Evolutionary conservation across 2,888 invertebrate species (phyloP).

Genomic region (Athripsodes cinereus): DNA sequence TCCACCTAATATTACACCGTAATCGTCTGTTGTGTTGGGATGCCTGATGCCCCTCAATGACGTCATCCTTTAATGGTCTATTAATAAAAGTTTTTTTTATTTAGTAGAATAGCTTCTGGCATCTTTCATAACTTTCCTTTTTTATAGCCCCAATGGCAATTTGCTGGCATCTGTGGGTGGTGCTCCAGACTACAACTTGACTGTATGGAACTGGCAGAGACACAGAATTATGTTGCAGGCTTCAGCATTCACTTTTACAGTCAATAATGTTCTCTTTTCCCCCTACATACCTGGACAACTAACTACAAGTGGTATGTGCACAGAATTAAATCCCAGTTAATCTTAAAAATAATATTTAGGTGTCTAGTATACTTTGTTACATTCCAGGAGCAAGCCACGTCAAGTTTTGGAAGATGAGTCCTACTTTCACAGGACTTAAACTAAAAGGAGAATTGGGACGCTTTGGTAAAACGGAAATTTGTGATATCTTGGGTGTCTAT

Average conservation of each 20-base stretch:
- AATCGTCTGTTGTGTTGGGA: no score
- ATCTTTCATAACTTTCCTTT: no score
- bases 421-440: slow-evolving; percentile 87
- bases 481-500: slow-evolving; percentile 77
- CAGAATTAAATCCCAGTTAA: no score
- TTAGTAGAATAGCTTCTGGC: no score
- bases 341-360: neutral
- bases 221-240: slow-evolving; percentile 70
- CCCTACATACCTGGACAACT: slow-evolving; percentile 72
- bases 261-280: slow-evolving; percentile 75
- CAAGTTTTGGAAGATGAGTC: slow-evolving; percentile 91
- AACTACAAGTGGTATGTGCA: slow-evolving; percentile 60
- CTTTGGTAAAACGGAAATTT: slow-evolving; percentile 89
- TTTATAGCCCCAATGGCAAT: slow-evolving; percentile 67
- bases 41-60: no score
- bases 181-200: slow-evolving; percentile 80
- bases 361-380: no score
- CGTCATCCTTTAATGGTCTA: no score
- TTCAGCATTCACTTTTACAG: slow-evolving; percentile 78
- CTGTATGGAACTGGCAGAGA: slow-evolving; percentile 83
- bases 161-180: slow-evolving; percentile 77
- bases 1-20: no score
- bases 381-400: slow-evolving; percentile 63
- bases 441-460: slow-evolving; percentile 81
- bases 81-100: no score